These are phyloP conservation scores for Brachyrhaphis roseni DNA, from an alignment of 2,797 vertebrate species.

Conservation along the genomic window DNA sequence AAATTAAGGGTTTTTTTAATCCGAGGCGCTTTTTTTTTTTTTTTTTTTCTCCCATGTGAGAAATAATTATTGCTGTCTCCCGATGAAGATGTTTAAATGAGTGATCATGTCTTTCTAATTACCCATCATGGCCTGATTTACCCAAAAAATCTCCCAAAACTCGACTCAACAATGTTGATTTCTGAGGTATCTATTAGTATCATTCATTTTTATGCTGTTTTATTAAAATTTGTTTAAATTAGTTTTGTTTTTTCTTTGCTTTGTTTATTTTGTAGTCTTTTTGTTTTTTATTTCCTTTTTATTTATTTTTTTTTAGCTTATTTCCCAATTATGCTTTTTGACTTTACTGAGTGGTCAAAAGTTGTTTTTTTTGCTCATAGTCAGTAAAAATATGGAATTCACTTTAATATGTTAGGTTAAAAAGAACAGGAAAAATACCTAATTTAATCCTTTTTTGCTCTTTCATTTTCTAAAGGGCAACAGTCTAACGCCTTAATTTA, in stretches of 20 bases:
- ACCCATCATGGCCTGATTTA: not conserved
- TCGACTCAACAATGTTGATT: not conserved
- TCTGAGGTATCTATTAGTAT: not conserved
- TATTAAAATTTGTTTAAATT: not conserved
- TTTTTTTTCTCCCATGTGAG: not conserved
- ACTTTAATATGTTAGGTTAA: not conserved
- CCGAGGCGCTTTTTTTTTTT: not conserved
- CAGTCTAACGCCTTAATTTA: not conserved
- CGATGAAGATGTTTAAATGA: constrained; percentile 2
- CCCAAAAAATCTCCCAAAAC: not conserved
- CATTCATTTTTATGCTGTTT: not conserved
- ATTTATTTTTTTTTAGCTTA: not conserved
- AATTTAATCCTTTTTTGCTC: not conserved
- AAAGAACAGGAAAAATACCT: not conserved
- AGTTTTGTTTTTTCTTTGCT: not conserved
- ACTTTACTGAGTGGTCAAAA: not conserved
- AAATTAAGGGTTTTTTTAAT: constrained; percentile 23
- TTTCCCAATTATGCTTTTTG: not conserved
- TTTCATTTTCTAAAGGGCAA: not conserved
- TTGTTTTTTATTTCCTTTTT: not conserved
- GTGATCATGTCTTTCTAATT: not conserved
- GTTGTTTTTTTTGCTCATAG: not conserved
- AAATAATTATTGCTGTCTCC: constrained; percentile 7
- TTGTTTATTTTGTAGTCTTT: not conserved
- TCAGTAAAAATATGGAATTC: not conserved